phyloP scores from a whole-genome alignment of 2,888 invertebrate species.

The Dermolepida albohirtum region DNA sequence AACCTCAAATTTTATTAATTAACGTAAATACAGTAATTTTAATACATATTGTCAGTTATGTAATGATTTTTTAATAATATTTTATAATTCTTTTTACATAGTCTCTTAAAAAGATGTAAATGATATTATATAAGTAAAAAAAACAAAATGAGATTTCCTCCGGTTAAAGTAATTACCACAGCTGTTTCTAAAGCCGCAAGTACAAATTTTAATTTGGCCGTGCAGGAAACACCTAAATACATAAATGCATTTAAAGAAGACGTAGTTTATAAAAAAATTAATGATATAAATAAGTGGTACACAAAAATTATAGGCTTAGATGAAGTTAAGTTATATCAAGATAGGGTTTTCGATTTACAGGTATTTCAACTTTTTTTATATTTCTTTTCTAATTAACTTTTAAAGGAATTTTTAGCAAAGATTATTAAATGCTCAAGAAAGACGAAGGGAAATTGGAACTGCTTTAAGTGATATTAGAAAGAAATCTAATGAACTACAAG shows the following conservation, averaged over 20 bases:
- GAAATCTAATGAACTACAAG: slow-evolving; percentile 77
- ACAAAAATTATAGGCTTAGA: slow-evolving; percentile 82
- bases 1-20: slow-evolving; percentile 1
- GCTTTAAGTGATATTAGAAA: slow-evolving; percentile 73
- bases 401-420: slow-evolving; percentile 67
- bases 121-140: not conserved
- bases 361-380: slow-evolving; percentile 57
- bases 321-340: slow-evolving; percentile 81
- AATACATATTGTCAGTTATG: not conserved
- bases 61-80: too few species aligned
- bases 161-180: slow-evolving; percentile 37
- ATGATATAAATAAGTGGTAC: slow-evolving; percentile 71
- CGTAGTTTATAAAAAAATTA: slow-evolving; percentile 63
- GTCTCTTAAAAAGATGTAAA: too few species aligned
- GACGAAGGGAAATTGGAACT: slow-evolving; percentile 72
- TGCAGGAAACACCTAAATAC: slow-evolving; percentile 53
- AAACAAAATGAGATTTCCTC: slow-evolving; percentile 28
- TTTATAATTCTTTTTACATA: too few species aligned
- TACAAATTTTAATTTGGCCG: slow-evolving; percentile 49
- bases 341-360: slow-evolving; percentile 77
- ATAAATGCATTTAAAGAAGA: slow-evolving; percentile 53
- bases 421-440: slow-evolving; percentile 75
- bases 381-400: slow-evolving; percentile 3
- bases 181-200: slow-evolving; percentile 46
- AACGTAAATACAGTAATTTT: not conserved